A percentile compares a stretch with the other conserved stretches of the same genome.
Conservation (phyloP, 1,140 invertebrate genomes). For the Mamestra configurata region DNA sequence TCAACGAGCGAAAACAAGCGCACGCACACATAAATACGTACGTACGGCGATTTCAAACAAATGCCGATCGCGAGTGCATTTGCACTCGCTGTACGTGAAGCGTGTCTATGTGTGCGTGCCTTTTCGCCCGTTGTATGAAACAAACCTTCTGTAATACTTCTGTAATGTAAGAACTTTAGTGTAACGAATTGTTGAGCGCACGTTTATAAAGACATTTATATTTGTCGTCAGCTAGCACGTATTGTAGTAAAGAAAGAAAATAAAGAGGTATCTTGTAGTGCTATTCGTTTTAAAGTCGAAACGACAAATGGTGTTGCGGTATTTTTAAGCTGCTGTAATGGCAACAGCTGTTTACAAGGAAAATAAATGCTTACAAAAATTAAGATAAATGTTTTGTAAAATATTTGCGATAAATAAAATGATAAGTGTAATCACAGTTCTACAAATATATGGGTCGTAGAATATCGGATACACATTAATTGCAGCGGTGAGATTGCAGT, state of each 20-base stretch:
- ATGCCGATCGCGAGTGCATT: no score
- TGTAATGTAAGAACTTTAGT: no score
- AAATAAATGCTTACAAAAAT: no score
- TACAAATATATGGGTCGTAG: no score
- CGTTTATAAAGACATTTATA: conserved; percentile 29
- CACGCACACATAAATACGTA: no score
- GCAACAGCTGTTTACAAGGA: not conserved
- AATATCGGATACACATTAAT: no score
- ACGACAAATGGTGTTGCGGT: conserved; percentile 8
- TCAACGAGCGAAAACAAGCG: not conserved
- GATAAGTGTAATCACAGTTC: no score
- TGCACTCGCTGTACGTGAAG: no score
- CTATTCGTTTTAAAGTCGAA: conserved; percentile 2
- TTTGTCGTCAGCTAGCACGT: conserved; percentile 6
- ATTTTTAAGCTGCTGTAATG: not conserved
- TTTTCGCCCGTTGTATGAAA: not conserved
- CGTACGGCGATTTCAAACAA: no score
- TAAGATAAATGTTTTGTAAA: no score
- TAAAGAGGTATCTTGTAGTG: not conserved
- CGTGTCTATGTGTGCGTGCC: no score
- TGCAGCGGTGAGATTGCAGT: not conserved
- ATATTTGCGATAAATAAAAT: no score
- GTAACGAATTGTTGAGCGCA: not conserved
- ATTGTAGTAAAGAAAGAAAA: not conserved
- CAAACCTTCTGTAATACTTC: not conserved